Percentiles rank a stretch among this genome's conserved stretches.
Evolutionary conservation across 2,888 invertebrate genomes (phyloP).

Genomic region (Brenthis ino): DNA sequence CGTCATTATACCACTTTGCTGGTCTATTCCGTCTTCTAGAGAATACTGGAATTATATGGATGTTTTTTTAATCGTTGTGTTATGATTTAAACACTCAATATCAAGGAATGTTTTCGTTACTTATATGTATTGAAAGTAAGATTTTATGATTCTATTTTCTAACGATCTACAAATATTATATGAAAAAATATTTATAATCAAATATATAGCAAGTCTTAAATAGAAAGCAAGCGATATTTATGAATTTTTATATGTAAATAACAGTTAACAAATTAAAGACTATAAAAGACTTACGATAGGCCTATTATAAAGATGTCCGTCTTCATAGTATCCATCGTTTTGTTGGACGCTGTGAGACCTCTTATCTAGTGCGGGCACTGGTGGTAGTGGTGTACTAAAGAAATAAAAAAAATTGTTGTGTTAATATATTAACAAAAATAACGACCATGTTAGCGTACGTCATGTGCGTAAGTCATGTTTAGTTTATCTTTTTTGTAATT

Average conservation of each 20-base stretch:
- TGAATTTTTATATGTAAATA: too few relatives aligned
- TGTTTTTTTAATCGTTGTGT: not conserved
- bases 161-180: not conserved
- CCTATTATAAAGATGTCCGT: slow-evolving; percentile 88
- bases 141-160: too few relatives aligned
- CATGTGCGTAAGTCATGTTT: too few relatives aligned
- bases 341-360: slow-evolving; percentile 81
- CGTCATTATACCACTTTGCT: slow-evolving; percentile 64
- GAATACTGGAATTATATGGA: slow-evolving; percentile 55
- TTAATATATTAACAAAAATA: too few relatives aligned
- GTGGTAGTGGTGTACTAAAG: slow-evolving; percentile 89
- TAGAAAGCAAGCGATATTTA: too few relatives aligned
- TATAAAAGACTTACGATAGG: slow-evolving; percentile 79
- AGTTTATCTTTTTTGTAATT: too few relatives aligned
- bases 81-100: not conserved
- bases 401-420: not conserved
- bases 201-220: not conserved
- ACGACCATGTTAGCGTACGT: too few relatives aligned
- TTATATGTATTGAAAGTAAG: not conserved
- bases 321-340: slow-evolving; percentile 79
- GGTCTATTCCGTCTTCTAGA: slow-evolving; percentile 61
- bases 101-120: too few relatives aligned
- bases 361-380: slow-evolving; percentile 87
- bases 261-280: too few relatives aligned
- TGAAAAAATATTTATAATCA: not conserved